phyloP scores from a whole-genome alignment of 2,797 vertebrate species.

The Denticeps clupeoides region DNA sequence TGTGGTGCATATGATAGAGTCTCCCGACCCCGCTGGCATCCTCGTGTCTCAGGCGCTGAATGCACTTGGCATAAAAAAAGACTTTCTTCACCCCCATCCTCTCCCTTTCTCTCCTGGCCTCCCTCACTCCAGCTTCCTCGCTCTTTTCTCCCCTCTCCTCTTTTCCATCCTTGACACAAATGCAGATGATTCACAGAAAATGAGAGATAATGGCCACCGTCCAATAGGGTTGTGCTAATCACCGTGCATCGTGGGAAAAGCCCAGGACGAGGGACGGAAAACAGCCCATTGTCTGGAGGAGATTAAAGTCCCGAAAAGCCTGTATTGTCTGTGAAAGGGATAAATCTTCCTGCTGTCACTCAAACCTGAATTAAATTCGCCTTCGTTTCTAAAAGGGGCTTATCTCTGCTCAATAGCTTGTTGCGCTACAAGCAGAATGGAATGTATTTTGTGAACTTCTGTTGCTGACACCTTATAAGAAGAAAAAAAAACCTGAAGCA shows the following conservation, averaged over 20 bases:
- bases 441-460: conserved; percentile 74
- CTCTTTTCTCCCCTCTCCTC: conserved; percentile 20
- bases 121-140: conserved; percentile 8
- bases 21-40: conserved; percentile 19
- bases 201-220: conserved; percentile 81
- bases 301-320: conserved; percentile 95
- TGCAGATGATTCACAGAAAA: conserved; percentile 55
- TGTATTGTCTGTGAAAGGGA: conserved; percentile 87
- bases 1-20: conserved; percentile 4
- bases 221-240: conserved; percentile 80
- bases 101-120: conserved; percentile 25
- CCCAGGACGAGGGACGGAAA: conserved; percentile 72
- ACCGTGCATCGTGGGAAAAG: conserved; percentile 95
- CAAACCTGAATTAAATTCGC: conserved; percentile 97
- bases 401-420: conserved; percentile 97
- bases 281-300: conserved; percentile 87
- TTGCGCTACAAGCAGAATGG: conserved; percentile 81
- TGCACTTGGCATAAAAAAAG: conserved; percentile 13
- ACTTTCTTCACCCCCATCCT: conserved; percentile 9
- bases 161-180: conserved; percentile 43
- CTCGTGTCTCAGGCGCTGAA: conserved; percentile 7
- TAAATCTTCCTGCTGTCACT: conserved; percentile 99
- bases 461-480: conserved; percentile 61
- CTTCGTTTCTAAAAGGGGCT: conserved; percentile 94
- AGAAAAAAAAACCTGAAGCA: conserved; percentile 49